Percentiles rank a stretch among this genome's conserved stretches.
Evolutionary conservation across 1,140 invertebrate species (phyloP).

Genomic region (Manduca sexta): DNA sequence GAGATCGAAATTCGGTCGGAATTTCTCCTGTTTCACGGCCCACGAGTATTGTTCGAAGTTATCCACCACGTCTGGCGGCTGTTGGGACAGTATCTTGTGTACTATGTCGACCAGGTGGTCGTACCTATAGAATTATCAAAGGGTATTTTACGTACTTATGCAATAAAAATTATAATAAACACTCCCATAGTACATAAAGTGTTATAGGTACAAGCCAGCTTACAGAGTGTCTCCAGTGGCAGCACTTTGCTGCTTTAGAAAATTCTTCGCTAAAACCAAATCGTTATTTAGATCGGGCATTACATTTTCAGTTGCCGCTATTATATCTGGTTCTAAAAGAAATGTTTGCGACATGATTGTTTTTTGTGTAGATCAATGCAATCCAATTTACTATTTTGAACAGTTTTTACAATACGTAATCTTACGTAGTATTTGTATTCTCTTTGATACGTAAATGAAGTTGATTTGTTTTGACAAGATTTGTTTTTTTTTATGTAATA

Average conservation of each 20-base stretch:
- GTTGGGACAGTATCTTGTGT: conserved; percentile 75
- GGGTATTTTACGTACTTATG: too few species aligned
- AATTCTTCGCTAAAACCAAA: conserved; percentile 59
- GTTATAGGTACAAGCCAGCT: conserved; percentile 13
- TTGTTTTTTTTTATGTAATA: too few species aligned
- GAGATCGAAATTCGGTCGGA: conserved; percentile 70
- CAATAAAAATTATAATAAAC: too few species aligned
- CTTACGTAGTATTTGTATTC: too few species aligned
- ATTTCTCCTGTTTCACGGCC: conserved; percentile 76
- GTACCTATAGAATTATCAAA: too few species aligned
- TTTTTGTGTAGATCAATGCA: conserved; percentile 2
- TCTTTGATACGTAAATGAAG: too few species aligned
- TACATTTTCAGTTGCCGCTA: conserved; percentile 62
- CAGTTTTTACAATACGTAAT: too few species aligned
- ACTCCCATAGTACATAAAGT: too few species aligned
- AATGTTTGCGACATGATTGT: conserved; percentile 52
- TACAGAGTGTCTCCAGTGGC: conserved; percentile 59
- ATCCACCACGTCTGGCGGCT: conserved; percentile 77
- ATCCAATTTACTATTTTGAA: too few species aligned
- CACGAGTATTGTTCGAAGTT: conserved; percentile 79
- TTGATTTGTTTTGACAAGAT: too few species aligned
- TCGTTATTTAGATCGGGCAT: conserved; percentile 61
- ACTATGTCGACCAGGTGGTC: conserved; percentile 78
- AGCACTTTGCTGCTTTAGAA: conserved; percentile 58
- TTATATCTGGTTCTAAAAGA: conserved; percentile 59